Evolutionary conservation across 1,140 invertebrate species (phyloP).

Genomic region (Himalopsyche phryganea): DNA sequence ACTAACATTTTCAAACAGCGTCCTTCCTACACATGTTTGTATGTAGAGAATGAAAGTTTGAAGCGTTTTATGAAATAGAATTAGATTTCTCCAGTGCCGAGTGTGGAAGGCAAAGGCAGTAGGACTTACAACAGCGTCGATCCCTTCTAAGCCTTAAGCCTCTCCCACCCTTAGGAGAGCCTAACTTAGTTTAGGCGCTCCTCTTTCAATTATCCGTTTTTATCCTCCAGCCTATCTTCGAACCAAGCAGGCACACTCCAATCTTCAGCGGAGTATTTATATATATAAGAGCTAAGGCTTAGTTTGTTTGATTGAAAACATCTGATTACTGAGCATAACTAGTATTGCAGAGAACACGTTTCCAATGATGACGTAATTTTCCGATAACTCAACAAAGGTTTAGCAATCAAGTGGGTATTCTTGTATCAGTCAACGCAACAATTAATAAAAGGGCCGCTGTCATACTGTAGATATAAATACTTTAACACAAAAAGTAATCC

Average conservation of each 20-base stretch:
- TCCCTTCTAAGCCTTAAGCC: slow-evolving; percentile 33
- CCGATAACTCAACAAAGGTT: not conserved
- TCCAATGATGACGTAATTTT: not conserved
- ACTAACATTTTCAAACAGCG: too few relatives aligned
- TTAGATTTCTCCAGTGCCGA: slow-evolving; percentile 20
- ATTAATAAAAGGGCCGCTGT: too few relatives aligned
- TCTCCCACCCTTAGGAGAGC: slow-evolving; percentile 22
- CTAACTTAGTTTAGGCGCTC: slow-evolving; percentile 34
- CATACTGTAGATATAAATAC: too few relatives aligned
- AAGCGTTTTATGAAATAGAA: slow-evolving; percentile 34
- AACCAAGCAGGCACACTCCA: slow-evolving; percentile 22
- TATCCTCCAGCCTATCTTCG: slow-evolving; percentile 33
- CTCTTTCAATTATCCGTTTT: slow-evolving; percentile 36
- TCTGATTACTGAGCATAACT: slow-evolving; percentile 19
- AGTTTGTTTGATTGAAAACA: slow-evolving; percentile 28
- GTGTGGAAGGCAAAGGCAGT: not conserved
- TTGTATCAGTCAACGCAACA: too few relatives aligned
- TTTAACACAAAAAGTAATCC: too few relatives aligned
- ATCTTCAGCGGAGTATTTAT: slow-evolving; percentile 31
- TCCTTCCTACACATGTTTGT: too few relatives aligned
- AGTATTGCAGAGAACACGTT: not conserved
- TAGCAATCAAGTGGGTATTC: not conserved
- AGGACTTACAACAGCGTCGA: slow-evolving; percentile 28
- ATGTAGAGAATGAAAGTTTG: slow-evolving; percentile 3
- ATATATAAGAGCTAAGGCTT: slow-evolving; percentile 19